Base-by-base conservation (phyloP, 2,797 vertebrate species). In the Syndactyla subalaris region DNA sequence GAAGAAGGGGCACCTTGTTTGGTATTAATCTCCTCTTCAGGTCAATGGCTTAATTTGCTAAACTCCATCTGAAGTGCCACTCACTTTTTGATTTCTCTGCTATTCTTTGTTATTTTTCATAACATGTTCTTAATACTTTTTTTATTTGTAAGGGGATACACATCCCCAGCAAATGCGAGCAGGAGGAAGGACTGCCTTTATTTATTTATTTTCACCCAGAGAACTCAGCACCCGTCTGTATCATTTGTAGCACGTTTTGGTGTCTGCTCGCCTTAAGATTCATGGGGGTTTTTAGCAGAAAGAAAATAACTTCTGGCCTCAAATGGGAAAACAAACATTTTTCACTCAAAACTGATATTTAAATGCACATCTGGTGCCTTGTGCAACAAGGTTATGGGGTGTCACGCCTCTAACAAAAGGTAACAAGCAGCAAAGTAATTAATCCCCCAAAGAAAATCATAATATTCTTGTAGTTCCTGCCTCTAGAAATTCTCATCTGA, bases 1-100 rank as follows among this genome's bases (percentile, higher is more conserved):
- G 98, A 98, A 98, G 98, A 98, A 97, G 98, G 98, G 99, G 98
- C 99, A 99, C 98, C 99, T 99, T 99, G 99, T 99, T 99, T 98
- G 98, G 98, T 98, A 98, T 99, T 99, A 99, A 99, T 98, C 98
- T 99, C 98, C 97, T 98, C 98, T 98, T 98, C 98, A 99, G 99
- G 99, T 99, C 99, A 99, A 98, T 98, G 98, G 98, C 99, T 99
- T 99, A 97, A 99, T 99, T 99, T 99, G 98, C 98, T 98, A 98
- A 98, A 98, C 98, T 99, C 98, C 98, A 98, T 99, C 98, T 98
- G 98, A 96, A 98, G 98, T 98, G 98, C 98, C 98, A 99, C 96
- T 98, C 97, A 97, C 97, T 97, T 97, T 96, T 91, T 90, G 94
- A 97, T 86, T 95, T 96, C 94, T 94, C 85, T 66, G 80, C 88